phyloP scores from a whole-genome alignment of 2,888 invertebrate species.

The Alitta virens region DNA sequence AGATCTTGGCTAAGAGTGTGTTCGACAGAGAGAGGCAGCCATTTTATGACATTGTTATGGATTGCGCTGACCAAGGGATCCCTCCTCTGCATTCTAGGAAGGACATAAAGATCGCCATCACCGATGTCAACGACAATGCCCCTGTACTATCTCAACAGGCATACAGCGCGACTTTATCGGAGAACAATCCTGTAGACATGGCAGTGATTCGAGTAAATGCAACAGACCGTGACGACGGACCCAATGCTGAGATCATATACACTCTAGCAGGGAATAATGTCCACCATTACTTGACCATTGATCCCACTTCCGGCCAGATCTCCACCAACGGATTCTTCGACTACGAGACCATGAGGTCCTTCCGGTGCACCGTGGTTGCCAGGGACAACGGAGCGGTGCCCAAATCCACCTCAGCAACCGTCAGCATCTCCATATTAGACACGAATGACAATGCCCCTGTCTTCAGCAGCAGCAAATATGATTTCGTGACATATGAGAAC shows the following conservation, averaged over 20 bases:
- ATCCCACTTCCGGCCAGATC: conserved; percentile 36
- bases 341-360: conserved; percentile 16
- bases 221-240: conserved; percentile 29
- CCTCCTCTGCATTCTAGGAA: conserved; percentile 37
- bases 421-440: conserved; percentile 23
- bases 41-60: conserved; percentile 37
- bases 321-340: conserved; percentile 33
- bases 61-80: conserved; percentile 44
- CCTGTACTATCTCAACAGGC: conserved; percentile 37
- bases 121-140: conserved; percentile 49
- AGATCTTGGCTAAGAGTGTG: conserved; percentile 19
- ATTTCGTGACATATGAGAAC: conserved; percentile 26
- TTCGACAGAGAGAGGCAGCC: conserved; percentile 42
- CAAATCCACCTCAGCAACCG: conserved; percentile 10
- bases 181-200: conserved; percentile 42
- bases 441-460: conserved; percentile 23
- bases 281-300: conserved; percentile 12
- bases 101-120: conserved; percentile 39
- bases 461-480: conserved; percentile 19
- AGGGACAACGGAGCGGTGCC: conserved; percentile 22
- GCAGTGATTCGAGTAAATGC: conserved; percentile 40
- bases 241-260: conserved; percentile 5
- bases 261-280: neutral
- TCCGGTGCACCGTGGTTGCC: conserved; percentile 21
- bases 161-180: conserved; percentile 36